A percentile compares a stretch with the other conserved stretches of the same genome.
These are phyloP conservation scores for Crocuta crocuta DNA, from an alignment of 2,113 vertebrate genomes.

Conservation along the genomic window DNA sequence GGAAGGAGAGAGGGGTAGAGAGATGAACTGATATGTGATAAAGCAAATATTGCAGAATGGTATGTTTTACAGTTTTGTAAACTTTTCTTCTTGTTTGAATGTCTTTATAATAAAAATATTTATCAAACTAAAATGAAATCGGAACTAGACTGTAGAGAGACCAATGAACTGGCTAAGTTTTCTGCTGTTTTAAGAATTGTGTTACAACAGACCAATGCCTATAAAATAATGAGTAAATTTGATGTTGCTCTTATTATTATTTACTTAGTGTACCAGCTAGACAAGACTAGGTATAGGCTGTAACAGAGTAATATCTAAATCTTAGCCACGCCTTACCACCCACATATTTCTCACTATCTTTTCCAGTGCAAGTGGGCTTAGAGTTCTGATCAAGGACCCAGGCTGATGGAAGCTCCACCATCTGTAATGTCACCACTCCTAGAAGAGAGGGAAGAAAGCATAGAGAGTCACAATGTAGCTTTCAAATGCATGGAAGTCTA, in stretches of 20 bases:
- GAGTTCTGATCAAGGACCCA: neutral
- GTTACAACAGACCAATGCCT: neutral
- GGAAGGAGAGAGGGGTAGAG: neutral
- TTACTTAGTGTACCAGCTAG: neutral
- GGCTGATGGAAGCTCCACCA: neutral
- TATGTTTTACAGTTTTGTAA: neutral
- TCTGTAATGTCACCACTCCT: neutral
- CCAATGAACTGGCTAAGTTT: neutral
- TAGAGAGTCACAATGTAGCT: neutral
- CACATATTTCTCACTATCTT: neutral
- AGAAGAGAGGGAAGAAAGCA: neutral
- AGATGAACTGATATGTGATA: neutral
- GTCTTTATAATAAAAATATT: neutral
- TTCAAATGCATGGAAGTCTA: neutral
- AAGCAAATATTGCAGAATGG: neutral
- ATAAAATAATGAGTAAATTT: neutral
- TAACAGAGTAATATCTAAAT: neutral
- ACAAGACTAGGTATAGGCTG: neutral
- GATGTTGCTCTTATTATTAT: neutral
- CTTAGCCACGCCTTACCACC: neutral
- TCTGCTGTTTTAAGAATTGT: neutral
- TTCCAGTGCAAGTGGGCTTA: neutral
- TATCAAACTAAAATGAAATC: neutral
- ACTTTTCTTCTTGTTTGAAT: neutral
- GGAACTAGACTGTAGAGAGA: neutral